Evolutionary conservation across 2,113 vertebrate species (phyloP).

Genomic region (Microcebus murinus): DNA sequence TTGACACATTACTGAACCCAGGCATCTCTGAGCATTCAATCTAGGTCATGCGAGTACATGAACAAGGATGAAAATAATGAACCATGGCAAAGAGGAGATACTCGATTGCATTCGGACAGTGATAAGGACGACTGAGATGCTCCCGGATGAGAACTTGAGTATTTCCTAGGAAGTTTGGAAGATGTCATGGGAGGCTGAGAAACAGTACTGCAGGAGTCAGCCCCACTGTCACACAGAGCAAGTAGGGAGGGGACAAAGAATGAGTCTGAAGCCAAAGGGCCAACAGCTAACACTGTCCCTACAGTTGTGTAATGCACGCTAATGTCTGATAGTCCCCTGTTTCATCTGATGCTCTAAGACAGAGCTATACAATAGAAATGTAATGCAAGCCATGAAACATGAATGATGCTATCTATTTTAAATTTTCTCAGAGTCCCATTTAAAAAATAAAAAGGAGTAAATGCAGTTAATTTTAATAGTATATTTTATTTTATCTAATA

Average conservation of each 20-base stretch:
- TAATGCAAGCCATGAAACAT: not conserved
- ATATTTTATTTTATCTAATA: conserved; percentile 14
- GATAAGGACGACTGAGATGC: not conserved
- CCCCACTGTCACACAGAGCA: not conserved
- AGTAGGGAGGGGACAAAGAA: not conserved
- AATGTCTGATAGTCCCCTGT: not conserved
- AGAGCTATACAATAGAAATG: not conserved
- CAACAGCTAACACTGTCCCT: not conserved
- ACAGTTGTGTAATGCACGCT: not conserved
- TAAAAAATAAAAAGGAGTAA: not conserved
- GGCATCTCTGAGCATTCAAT: not conserved
- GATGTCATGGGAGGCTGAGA: not conserved
- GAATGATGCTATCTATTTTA: not conserved
- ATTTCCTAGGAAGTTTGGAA: not conserved
- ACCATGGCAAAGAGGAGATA: not conserved
- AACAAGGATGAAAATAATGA: not conserved
- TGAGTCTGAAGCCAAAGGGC: not conserved
- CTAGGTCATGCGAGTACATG: not conserved
- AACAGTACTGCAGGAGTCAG: not conserved
- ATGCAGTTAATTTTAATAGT: not conserved
- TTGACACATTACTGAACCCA: not conserved
- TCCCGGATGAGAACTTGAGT: not conserved
- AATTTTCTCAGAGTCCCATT: not conserved
- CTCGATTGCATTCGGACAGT: not conserved
- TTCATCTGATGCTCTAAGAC: not conserved